Base-by-base conservation (phyloP, 2,888 invertebrate species). In the Drosophila fungiperda region DNA sequence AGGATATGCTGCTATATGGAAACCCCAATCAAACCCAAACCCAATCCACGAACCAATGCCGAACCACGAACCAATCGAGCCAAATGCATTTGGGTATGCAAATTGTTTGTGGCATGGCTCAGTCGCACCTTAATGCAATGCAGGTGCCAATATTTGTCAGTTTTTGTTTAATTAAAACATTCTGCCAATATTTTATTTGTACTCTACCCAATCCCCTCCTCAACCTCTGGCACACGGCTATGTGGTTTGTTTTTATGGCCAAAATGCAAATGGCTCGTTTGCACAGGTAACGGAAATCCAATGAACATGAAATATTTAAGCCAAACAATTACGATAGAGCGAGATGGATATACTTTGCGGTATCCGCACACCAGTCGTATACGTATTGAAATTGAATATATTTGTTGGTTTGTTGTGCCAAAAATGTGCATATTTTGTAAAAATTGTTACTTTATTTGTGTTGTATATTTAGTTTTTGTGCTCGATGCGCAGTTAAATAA, bases 151-250 rank as follows among this genome's bases (percentile, higher is more conserved):
- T 85, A 86, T 86, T 90, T 85, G 90, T 80, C 85, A 71, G 72
- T 66, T 76, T 89, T 88, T 89, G 87, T 90, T 84, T 84, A 84
- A 84, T 84, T 84, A 90, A 84, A 90, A 90, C 89, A 84, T 90
- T 90, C 75, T 86, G 60, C 69, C 89, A 87, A 89, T 89, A 89
- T 83, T 89, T 89, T 86, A 81, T 70, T 55, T 53, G 17, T 4
- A 4, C 11, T 33, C 26, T 11, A 0, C 12, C n/a, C 29, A 1
- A 26, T n/a, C 20, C 4, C 0, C 33, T 0, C 15, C 57, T 2
- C 26, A 1, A 0, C 36, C 17, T 40, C 49, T 20, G 8, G 40
- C 9, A 12, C 17, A 29, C 32, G 26, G 36, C 42, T 49, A 12
- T 23, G 33, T 38, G 53, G 32, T 45, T 52, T 52, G 69, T 60